Conservation (phyloP, 2,888 invertebrate species). For the Metallyticus violacea region DNA sequence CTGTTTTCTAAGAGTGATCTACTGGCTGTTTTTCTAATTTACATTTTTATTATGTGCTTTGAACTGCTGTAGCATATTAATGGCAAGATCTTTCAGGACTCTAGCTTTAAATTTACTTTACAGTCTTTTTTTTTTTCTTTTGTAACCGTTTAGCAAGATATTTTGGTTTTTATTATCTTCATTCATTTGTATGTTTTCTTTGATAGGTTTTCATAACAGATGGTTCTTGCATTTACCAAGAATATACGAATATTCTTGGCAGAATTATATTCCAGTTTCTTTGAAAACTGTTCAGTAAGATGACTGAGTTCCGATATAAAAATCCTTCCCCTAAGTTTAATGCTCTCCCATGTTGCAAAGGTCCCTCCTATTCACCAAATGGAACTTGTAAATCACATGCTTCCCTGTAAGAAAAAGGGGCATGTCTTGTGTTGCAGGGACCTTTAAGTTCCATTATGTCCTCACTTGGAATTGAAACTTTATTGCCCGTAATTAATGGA, state of each 20-base stretch:
- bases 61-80: too few relatives aligned
- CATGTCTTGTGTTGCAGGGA: background rate
- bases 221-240: background rate
- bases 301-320: background rate
- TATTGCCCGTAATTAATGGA: slow-evolving; percentile 22
- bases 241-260: too few relatives aligned
- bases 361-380: background rate
- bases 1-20: too few relatives aligned
- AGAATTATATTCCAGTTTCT: too few relatives aligned
- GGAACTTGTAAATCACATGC: background rate
- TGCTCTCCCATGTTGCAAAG: background rate
- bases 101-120: too few relatives aligned
- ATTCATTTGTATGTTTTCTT: too few relatives aligned
- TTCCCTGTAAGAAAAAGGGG: background rate
- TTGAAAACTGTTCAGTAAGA: background rate
- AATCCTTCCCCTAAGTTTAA: background rate
- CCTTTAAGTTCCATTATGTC: slow-evolving; percentile 11
- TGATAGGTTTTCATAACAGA: background rate
- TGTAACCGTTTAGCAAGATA: too few relatives aligned
- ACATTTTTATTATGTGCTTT: too few relatives aligned
- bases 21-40: too few relatives aligned
- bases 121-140: too few relatives aligned
- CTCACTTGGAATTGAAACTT: slow-evolving; percentile 21
- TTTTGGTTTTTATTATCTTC: too few relatives aligned
- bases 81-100: too few relatives aligned